A percentile compares a stretch with the other conserved stretches of the same genome.
Conservation (phyloP, 1,140 invertebrate species). For the Drosophila carrolli region DNA sequence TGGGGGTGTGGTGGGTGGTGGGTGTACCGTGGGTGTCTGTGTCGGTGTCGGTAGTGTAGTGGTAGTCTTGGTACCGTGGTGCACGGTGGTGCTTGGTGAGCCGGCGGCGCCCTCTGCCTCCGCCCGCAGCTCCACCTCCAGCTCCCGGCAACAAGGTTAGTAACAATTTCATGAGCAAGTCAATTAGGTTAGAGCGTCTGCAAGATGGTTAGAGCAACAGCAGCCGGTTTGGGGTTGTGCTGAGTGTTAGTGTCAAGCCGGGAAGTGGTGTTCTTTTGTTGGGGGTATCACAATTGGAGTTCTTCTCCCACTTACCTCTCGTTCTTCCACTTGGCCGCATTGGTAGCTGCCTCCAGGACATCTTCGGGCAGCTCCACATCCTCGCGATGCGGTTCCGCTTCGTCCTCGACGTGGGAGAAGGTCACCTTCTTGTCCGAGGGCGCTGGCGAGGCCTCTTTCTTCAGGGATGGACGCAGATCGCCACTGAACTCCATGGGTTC, state of each 20-base stretch:
- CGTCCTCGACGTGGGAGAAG: conserved; percentile 83
- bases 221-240: conserved; percentile 27
- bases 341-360: conserved; percentile 62
- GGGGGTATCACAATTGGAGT: not conserved
- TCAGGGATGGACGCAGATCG: conserved; percentile 60
- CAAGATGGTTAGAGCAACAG: conserved; percentile 61
- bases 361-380: conserved; percentile 78
- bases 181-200: conserved; percentile 76
- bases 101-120: conserved; percentile 31
- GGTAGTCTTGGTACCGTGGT: conserved; percentile 63
- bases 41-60: conserved; percentile 68
- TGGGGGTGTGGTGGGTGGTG: conserved; percentile 23
- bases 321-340: conserved; percentile 63
- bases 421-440: conserved; percentile 83
- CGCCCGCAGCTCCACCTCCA: conserved; percentile 20
- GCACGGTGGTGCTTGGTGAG: conserved; percentile 48
- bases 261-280: conserved; percentile 6
- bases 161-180: conserved; percentile 80
- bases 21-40: conserved; percentile 36
- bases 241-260: conserved; percentile 59
- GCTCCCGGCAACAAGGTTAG: conserved; percentile 71
- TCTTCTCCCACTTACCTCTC: conserved; percentile 63
- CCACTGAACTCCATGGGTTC: conserved; percentile 34
- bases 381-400: conserved; percentile 80
- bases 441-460: conserved; percentile 79